Evolutionary conservation across 2,797 vertebrate species (phyloP), one percentile per base, ranked within the genome.

Genomic region (Poeciliopsis turneri): DNA sequence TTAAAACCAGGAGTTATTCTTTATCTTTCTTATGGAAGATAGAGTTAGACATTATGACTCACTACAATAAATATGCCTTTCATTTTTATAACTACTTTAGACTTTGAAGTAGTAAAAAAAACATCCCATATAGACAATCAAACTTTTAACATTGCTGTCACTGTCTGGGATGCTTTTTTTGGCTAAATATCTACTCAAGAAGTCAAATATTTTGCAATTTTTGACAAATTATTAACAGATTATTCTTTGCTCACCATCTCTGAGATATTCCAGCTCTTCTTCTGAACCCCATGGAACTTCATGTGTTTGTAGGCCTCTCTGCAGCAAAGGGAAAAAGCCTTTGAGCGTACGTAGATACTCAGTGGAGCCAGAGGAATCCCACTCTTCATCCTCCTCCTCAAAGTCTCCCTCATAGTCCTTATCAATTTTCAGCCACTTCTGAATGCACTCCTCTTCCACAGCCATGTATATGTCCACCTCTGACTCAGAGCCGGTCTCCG

Each of bases 261-360:
- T 95, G 80, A 97, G 95, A 85, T 95, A 93, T 80, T 97, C 95
- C 75, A 97, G 95, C 73, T 98, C 97, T 11, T 94, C 91, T 6
- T 97, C 95, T 0, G 96, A 97, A 68, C 96, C 92, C 81, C 95
- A 94, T 0, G 90, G 86, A 57, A 81, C 83, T 43, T 90, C 93
- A 16, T 94, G 92, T 0, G 72, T 64, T 0, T 88, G 92, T 80
- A 89, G 90, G 78, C 90, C 88, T 85, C 94, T 91, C 77, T 95
- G 88, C 89, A 93, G 59, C 75, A 95, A 74, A 11, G 95, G 95
- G 81, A 96, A 93, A 0, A 94, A 76, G 16, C 92, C 95, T 87
- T 86, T 92, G 64, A 96, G 93, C 57, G 92, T 92, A 1, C 82
- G 85, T 72, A 92, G 94, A 53, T 91, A 88, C 43, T 87, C 90